These are phyloP conservation scores for Drosophila teissieri DNA, from an alignment of 1,140 invertebrate species.

Conservation along the genomic window DNA sequence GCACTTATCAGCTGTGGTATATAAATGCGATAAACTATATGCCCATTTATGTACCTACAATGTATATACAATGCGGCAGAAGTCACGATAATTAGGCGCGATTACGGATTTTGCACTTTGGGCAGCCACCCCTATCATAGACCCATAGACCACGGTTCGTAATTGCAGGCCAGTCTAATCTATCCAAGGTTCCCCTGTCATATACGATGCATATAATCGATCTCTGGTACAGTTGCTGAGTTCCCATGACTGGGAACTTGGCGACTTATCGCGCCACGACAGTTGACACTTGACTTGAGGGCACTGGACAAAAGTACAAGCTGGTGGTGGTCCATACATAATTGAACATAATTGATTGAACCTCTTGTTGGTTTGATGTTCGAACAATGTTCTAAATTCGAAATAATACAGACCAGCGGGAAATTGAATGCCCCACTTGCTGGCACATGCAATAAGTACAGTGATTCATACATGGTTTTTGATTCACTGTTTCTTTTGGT, in stretches of 20 bases:
- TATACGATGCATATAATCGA: constrained; percentile 34
- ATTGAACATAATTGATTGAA: constrained; percentile 79
- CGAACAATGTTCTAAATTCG: constrained; percentile 28
- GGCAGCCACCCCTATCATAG: constrained; percentile 49
- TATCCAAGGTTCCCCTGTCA: constrained; percentile 44
- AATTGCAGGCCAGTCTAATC: constrained; percentile 54
- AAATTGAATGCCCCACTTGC: neutral
- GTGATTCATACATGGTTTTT: neutral
- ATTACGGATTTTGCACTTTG: constrained; percentile 72
- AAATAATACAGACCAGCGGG: neutral
- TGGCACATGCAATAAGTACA: neutral
- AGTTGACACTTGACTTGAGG: constrained; percentile 56
- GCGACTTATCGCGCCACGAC: constrained; percentile 57
- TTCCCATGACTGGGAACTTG: constrained; percentile 62
- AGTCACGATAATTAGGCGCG: constrained; percentile 40
- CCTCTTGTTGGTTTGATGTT: constrained; percentile 37
- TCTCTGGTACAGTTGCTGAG: constrained; percentile 52
- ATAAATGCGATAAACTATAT: constrained; percentile 60
- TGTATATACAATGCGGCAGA: constrained; percentile 3
- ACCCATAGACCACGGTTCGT: constrained; percentile 22
- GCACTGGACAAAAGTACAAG: constrained; percentile 14
- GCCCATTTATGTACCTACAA: neutral
- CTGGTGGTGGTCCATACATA: constrained; percentile 49
- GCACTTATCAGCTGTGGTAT: constrained; percentile 45
- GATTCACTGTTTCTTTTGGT: neutral